A percentile compares a stretch with the other conserved stretches of the same genome.
Conservation (phyloP, 2,113 vertebrate species). For the Todiramphus saurophagus region DNA sequence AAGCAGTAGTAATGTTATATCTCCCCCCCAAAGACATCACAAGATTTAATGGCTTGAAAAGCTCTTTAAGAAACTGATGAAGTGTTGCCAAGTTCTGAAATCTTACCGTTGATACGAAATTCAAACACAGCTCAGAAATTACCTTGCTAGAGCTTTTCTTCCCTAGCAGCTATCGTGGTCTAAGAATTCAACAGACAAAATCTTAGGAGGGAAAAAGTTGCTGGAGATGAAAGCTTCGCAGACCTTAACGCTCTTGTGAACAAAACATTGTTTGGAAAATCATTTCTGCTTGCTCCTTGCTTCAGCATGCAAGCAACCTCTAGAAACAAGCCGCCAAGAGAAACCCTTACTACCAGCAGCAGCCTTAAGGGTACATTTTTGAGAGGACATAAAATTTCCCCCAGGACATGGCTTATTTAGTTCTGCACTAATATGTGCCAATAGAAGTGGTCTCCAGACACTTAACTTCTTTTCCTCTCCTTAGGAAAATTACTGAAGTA, state of each 20-base stretch:
- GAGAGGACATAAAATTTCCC: not conserved
- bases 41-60: not conserved
- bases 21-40: not conserved
- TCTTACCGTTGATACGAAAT: not conserved
- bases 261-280: not conserved
- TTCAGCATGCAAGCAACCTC: not conserved
- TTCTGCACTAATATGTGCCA: not conserved
- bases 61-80: not conserved
- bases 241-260: not conserved
- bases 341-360: not conserved
- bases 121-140: not conserved
- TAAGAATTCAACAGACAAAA: not conserved
- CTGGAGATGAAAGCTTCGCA: not conserved
- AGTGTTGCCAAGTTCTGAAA: not conserved
- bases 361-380: rapidly evolving
- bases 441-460: not conserved
- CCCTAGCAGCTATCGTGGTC: not conserved
- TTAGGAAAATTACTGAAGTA: not conserved
- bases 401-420: not conserved
- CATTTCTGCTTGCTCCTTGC: not conserved
- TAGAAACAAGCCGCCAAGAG: not conserved
- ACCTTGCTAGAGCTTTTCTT: not conserved
- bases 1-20: not conserved
- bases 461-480: not conserved
- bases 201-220: not conserved